Evolutionary conservation across 2,888 invertebrate species (phyloP), one percentile per base, ranked within the genome.

Genomic region (Crocallis elinguaria): DNA sequence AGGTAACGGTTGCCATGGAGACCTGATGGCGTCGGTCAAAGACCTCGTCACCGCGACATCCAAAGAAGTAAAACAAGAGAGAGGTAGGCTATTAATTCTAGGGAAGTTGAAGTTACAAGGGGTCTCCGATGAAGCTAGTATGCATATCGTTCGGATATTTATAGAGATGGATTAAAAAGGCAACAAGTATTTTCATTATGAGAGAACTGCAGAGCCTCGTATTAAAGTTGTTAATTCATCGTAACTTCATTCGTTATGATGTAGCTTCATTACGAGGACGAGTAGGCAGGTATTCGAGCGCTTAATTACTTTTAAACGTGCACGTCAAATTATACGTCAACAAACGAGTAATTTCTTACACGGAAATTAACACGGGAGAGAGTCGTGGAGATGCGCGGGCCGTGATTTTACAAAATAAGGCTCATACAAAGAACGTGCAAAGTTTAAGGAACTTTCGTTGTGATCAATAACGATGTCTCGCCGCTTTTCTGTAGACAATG

Each of bases 31-130:
- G 80, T 82, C 84, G 88, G 88, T 85, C 88, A 82, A 80, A 79
- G 88, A 88, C 87, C 90, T 81, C 78, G 67, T 54, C 74, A 82
- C 79, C 83, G 84, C 82, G 86, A 86, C 87, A 81, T 73, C 69
- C 69, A 74, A 69, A 68, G 77, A 79, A 82, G 79, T 76, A 77
- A 80, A 85, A 84, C 79, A 84, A 86, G 75, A 86, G 80, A 77
- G 71, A 32, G 25, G 23, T 4, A 70, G 71, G 78, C 77, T 84
- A 82, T 80, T 84, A 81, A 81, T 81, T 75, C 73, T 71, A 72
- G 69, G 64, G 66, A 77, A 77, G 71, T 80, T 73, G 77, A 79
- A 79, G 70, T 33, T 19, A 11, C 21, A 12, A 80, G 72, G 78
- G 79, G 77, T 50, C 64, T 63, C 68, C 56, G 59, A 62, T 64